Base-by-base conservation (phyloP, 2,113 vertebrate species). In the Dipodomys ordii region DNA sequence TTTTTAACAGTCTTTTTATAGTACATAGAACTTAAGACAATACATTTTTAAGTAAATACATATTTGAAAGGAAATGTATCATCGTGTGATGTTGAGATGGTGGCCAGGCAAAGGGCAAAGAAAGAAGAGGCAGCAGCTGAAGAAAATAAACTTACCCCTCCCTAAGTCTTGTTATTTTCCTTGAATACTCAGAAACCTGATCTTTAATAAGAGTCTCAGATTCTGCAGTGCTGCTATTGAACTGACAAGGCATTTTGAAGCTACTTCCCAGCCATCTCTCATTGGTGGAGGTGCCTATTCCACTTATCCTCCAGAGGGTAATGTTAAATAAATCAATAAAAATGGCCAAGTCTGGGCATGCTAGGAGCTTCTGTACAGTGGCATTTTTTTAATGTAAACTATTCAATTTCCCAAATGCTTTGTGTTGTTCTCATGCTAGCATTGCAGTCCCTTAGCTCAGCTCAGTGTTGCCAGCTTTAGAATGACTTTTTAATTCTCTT, bases 371-470 rank as follows among this genome's bases (percentile, higher is more conserved):
- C 68, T 91, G 32, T 81, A 71, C 32, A 71, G 81, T 95, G 77
- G 11, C 27, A 83, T 92, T 95, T 96, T 95, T 88, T 95, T 93
- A 94, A 92, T 83, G 65, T 49, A 92, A 87, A 87, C 46, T 88
- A 83, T 92, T 88, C 64, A 8, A 53, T 94, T 92, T 93, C 30
- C 46, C 90, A 89, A 93, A 71, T n/a, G 39, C 23, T 74, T 3
- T 57, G 27, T 39, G 44, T 83, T 94, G 79, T 88, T 97, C 71
- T 69, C 60, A 86, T 28, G 46, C 49, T 90, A 57, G 62, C 16
- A 86, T 22, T 72, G 28, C 73, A 67, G n/a, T 86, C 44, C 20
- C 53, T 93, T 44, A 91, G 62, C 57, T 30, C 28, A 86, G 53
- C 72, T 84, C 57, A 76, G 10, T 77, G n/a, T n/a, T 73, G 0